Conservation (phyloP, 2,113 vertebrate species). For the Calidris pugnax region DNA sequence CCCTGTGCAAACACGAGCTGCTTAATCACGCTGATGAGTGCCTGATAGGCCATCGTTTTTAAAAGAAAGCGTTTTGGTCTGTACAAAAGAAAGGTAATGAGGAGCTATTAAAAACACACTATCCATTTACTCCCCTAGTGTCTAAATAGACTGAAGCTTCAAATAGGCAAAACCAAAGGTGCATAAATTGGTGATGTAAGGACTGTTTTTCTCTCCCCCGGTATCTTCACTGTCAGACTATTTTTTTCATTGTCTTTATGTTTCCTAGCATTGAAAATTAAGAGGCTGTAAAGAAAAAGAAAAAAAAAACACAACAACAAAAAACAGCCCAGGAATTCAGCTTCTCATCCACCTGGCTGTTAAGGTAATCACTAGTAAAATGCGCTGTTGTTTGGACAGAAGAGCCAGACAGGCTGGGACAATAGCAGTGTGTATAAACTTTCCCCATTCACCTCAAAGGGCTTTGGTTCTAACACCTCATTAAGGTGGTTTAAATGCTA, state of each 20-base stretch:
- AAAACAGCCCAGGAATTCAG: not conserved
- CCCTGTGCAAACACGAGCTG: not conserved
- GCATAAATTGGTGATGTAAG: not conserved
- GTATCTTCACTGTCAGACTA: not conserved
- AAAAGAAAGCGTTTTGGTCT: not conserved
- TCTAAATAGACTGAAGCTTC: not conserved
- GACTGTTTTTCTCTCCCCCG: not conserved
- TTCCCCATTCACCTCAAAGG: slow-evolving; percentile 61
- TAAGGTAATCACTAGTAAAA: slow-evolving; percentile 17
- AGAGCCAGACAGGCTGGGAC: slow-evolving; percentile 47
- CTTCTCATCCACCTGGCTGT: slow-evolving; percentile 25
- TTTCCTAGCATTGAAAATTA: slow-evolving; percentile 4
- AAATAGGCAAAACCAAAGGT: not conserved
- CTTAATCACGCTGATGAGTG: slow-evolving; percentile 10
- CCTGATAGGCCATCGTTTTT: not conserved
- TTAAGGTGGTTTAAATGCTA: slow-evolving; percentile 46
- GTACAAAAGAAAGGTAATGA: not conserved
- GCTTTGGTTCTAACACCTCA: slow-evolving; percentile 40
- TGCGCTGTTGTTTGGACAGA: not conserved
- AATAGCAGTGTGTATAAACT: slow-evolving; percentile 38
- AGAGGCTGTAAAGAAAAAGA: not conserved
- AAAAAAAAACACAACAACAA: not conserved
- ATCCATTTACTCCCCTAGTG: not conserved
- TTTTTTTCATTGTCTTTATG: not conserved
- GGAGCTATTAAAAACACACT: slow-evolving; percentile 16